Evolutionary conservation across 2,797 vertebrate genomes (phyloP).

Genomic region (Pteropus rufus): DNA sequence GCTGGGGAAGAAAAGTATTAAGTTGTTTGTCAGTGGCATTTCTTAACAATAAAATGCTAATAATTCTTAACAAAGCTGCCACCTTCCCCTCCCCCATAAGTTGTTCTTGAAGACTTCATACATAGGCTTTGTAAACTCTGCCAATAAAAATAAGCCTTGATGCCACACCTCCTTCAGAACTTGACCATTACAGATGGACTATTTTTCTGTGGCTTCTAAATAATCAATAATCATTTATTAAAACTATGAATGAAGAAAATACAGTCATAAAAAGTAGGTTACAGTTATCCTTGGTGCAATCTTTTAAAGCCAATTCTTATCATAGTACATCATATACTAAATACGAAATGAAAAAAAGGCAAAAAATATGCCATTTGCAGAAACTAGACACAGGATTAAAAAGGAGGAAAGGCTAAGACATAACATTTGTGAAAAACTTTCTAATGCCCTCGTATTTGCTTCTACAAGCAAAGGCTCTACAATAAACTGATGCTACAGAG

Average conservation of each 20-base stretch:
- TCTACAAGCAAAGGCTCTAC: conserved; percentile 20
- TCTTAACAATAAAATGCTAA: neutral
- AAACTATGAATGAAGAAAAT: conserved; percentile 35
- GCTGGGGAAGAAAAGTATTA: conserved; percentile 78
- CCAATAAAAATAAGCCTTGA: neutral
- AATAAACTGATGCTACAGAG: conserved; percentile 47
- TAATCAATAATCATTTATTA: conserved; percentile 28
- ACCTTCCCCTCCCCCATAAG: neutral
- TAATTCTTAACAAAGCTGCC: neutral
- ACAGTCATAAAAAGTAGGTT: conserved; percentile 28
- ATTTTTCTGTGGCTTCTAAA: conserved; percentile 34
- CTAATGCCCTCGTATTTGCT: conserved; percentile 2
- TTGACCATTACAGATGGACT: conserved; percentile 2
- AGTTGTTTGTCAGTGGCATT: neutral
- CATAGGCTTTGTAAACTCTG: neutral
- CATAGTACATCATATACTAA: neutral
- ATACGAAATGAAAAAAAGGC: conserved; percentile 26
- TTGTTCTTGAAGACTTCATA: neutral
- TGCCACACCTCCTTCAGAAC: neutral
- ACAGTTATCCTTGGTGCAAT: neutral
- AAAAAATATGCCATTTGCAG: conserved; percentile 49
- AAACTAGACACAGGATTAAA: conserved; percentile 50
- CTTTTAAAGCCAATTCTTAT: conserved; percentile 42
- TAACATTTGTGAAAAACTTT: conserved; percentile 20
- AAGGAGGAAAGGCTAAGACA: conserved; percentile 25